phyloP scores from a whole-genome alignment of 2,797 vertebrate species.

The Tenualosa ilisha region DNA sequence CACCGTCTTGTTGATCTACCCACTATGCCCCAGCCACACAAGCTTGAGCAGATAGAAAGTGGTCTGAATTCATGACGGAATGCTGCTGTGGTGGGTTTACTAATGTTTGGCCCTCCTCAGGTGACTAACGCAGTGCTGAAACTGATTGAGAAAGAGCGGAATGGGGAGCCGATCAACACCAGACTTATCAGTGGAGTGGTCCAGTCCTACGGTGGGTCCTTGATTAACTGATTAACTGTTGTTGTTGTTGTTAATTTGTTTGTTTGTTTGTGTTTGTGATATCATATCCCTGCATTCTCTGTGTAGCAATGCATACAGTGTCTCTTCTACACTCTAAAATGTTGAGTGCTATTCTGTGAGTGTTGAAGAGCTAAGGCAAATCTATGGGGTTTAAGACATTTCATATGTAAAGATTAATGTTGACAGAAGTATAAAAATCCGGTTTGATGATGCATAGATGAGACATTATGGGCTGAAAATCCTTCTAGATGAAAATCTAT shows the following conservation, averaged over 20 bases:
- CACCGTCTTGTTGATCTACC: neutral
- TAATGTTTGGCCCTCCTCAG: conserved; percentile 69
- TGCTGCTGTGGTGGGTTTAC: neutral
- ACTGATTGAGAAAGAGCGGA: conserved; percentile 90
- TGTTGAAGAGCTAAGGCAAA: too few species aligned
- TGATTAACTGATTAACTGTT: too few species aligned
- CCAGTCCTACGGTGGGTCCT: conserved; percentile 92
- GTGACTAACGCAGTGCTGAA: conserved; percentile 98
- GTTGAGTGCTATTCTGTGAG: too few species aligned
- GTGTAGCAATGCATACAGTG: neutral
- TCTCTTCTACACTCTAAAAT: neutral
- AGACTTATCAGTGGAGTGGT: conserved; percentile 96
- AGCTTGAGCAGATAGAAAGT: neutral
- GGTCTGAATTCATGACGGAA: neutral
- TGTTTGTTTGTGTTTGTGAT: neutral
- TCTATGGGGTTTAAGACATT: too few species aligned
- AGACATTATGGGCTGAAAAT: too few species aligned
- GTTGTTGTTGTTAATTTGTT: neutral
- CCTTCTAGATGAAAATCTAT: too few species aligned
- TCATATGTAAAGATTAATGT: too few species aligned
- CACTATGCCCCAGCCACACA: neutral
- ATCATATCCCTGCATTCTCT: neutral
- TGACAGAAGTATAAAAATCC: too few species aligned
- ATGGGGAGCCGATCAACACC: conserved; percentile 88
- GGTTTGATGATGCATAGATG: too few species aligned